Evolutionary conservation across 2,797 vertebrate genomes (phyloP), one percentile per base, ranked within the genome.

Genomic region (Anguilla obscura): DNA sequence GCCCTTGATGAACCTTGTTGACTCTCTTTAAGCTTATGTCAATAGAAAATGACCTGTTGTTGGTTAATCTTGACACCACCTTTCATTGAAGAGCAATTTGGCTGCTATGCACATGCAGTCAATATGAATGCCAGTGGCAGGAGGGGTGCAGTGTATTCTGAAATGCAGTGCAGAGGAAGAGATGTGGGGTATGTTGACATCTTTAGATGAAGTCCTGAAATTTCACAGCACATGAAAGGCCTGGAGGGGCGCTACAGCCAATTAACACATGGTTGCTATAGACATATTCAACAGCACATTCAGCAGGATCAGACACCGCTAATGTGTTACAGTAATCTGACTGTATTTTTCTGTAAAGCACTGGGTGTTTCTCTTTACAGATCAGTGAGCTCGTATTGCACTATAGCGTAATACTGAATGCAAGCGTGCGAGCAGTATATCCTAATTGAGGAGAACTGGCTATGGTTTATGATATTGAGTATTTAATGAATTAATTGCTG

Each of bases 191-290:
- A 40, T 50, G 18, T 48, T 54, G 60, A 33, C 76, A 71, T 86
- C 85, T 40, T 33, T 9, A 40, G 54, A 48, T 60, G 0, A 88
- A 84, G 58, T 45, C 50, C 80, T 24, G 58, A 69, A 88, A 84
- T 83, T 27, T 40, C 86, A 58, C 86, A 21, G 18, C 24, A 48
- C 52, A 14, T 50, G 30, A 24, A 9, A 21, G 52, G 24, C 50
- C 30, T 76, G 63, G 16, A 85, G 54, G 24, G 52, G 66, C 66
- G 82, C 30, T 85, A 36, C 14, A 69, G 60, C 79, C 58, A 84
- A 48, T 88, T 50, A 52, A 63, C 40, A 83, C 27, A 86, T 40
- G 76, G 85, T 86, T 88, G 54, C 88, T 76, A 88, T 88, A 85
- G 85, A 84, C 54, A 86, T 84, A 56, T 45, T 18, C 88, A 58